phyloP scores from a whole-genome alignment of 2,113 vertebrate genomes.

The Hippocampus abdominalis region DNA sequence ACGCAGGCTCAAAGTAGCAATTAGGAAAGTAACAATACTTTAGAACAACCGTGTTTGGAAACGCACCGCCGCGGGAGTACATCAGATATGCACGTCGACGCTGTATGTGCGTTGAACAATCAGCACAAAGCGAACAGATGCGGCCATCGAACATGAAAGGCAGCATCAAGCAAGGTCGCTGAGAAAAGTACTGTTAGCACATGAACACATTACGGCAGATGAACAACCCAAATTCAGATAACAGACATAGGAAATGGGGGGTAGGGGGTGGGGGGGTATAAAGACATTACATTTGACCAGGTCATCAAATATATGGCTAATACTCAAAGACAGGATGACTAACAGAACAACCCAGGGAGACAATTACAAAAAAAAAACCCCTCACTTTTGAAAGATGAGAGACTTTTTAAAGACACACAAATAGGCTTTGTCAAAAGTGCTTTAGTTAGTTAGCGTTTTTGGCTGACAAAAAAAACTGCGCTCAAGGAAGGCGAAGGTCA shows the following conservation, averaged over 20 bases:
- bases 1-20: slow-evolving; percentile 6
- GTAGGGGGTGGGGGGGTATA: no score
- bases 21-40: slow-evolving; percentile 7
- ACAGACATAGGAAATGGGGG: slow-evolving; percentile 1
- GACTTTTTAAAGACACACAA: slow-evolving; percentile 19
- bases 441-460: slow-evolving; percentile 13
- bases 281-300: slow-evolving; percentile 22
- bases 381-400: slow-evolving; percentile 15
- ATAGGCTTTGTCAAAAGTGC: not conserved
- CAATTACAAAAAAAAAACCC: not conserved
- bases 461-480: slow-evolving; percentile 25
- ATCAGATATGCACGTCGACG: not conserved
- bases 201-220: not conserved
- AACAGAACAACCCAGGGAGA: not conserved
- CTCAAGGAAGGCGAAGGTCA: slow-evolving; percentile 29
- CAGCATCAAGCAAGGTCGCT: slow-evolving; percentile 21
- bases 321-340: slow-evolving; percentile 2
- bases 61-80: slow-evolving; percentile 15
- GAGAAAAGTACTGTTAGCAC: slow-evolving; percentile 23
- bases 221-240: slow-evolving; percentile 17
- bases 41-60: not conserved
- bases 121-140: slow-evolving; percentile 24
- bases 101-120: slow-evolving; percentile 18
- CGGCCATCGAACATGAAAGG: slow-evolving; percentile 30
- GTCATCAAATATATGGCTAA: slow-evolving; percentile 1